Base-by-base conservation (phyloP, 2,797 vertebrate genomes). In the Alcedo quadribrachys region DNA sequence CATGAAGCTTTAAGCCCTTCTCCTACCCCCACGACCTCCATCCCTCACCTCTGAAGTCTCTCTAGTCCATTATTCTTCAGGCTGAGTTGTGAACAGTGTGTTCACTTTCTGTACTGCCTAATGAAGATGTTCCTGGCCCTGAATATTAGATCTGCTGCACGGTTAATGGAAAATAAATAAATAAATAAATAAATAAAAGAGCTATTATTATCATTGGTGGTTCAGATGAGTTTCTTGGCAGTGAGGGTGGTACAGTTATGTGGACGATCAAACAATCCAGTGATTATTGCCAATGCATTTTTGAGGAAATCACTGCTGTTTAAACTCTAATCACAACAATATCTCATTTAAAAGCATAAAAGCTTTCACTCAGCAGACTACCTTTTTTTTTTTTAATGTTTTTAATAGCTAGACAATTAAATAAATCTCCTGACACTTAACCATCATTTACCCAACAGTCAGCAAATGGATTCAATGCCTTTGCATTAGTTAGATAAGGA, bases 341-440 rank as follows among this genome's bases (percentile, higher is more conserved):
- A 87, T 66, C 92, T 94, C 95, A 22, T 94, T 92, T 97, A 95
- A 96, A 98, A 97, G 95, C 94, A 94, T 92, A 95, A 96, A 92
- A 95, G 89, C 95, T 97, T 97, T 96, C 90, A 88, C 92, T 94
- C 95, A 81, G 55, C 57, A 66, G 66, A 69, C 67, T 95, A 83
- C 51, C 81, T 71, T 70, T 79, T 53, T 76, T 80, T 82, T 87
- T 89, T 94, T 70, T 75, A 81, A 78, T 82, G 30, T 82, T 86
- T 92, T 90, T 93, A 94, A 86, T 92, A 85, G 90, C 74, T 50
- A 87, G 94, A 91, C 90, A 87, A 92, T 95, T 93, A 89, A 90
- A 96, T 94, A 94, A 95, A 92, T 96, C 93, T 95, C 89, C 74
- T 69, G 81, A 94, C 90, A 89, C 96, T 95, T 91, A 94, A 89